phyloP scores from a whole-genome alignment of 2,888 invertebrate species.

The Ferdinandea cuprea region DNA sequence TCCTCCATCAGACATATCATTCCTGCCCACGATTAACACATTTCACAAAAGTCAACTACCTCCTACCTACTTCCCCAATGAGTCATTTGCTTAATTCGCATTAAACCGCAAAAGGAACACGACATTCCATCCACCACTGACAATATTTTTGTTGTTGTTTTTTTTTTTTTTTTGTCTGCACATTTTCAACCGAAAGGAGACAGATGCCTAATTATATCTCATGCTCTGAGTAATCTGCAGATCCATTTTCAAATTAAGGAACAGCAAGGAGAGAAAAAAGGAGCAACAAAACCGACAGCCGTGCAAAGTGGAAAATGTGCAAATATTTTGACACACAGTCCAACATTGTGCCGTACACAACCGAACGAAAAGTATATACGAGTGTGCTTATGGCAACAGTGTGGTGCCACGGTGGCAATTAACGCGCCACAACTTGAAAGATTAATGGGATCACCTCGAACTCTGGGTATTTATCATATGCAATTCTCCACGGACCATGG shows the following conservation, averaged over 20 bases:
- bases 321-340: slow-evolving; percentile 73
- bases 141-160: background rate
- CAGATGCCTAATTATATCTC: slow-evolving; percentile 70
- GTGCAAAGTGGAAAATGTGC: slow-evolving; percentile 67
- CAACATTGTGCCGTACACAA: slow-evolving; percentile 22
- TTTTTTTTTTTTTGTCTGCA: background rate
- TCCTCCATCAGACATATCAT: slow-evolving; percentile 1
- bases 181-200: slow-evolving; percentile 38
- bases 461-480: slow-evolving; percentile 73
- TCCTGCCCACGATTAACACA: slow-evolving; percentile 53
- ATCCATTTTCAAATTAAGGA: slow-evolving; percentile 72
- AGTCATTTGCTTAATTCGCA: slow-evolving; percentile 39
- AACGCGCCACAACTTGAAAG: slow-evolving; percentile 74
- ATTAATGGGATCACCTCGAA: slow-evolving; percentile 75
- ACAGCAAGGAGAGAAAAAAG: slow-evolving; percentile 21
- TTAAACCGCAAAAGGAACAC: slow-evolving; percentile 19
- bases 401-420: slow-evolving; percentile 74
- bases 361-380: slow-evolving; percentile 5
- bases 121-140: slow-evolving; percentile 32
- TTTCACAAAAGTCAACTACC: slow-evolving; percentile 47
- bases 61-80: slow-evolving; percentile 37
- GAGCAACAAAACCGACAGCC: slow-evolving; percentile 13
- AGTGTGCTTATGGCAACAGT: slow-evolving; percentile 53
- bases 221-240: slow-evolving; percentile 66
- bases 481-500: slow-evolving; percentile 69